Conservation (phyloP, 2,888 invertebrate genomes). For the Vanessa cardui region DNA sequence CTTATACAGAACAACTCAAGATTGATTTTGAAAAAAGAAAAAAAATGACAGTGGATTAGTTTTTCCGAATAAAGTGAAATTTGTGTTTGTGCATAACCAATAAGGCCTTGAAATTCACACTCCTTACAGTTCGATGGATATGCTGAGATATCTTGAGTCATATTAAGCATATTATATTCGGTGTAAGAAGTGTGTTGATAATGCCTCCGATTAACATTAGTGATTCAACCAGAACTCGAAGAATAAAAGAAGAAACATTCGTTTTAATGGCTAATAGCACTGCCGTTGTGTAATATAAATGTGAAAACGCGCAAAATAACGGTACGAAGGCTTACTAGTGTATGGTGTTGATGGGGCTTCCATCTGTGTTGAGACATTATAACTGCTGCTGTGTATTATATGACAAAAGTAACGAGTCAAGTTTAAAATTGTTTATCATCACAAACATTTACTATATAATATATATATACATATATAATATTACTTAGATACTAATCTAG, state of each 20-base stretch:
- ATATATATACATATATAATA: not conserved
- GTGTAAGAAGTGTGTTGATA: not conserved
- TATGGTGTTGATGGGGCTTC: constrained; percentile 31
- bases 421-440: constrained; percentile 24
- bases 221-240: not conserved
- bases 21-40: no score
- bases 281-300: not conserved
- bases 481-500: not conserved
- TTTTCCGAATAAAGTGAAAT: no score
- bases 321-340: not conserved
- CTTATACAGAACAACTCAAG: no score
- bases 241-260: not conserved
- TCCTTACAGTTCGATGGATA: no score
- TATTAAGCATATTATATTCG: not conserved
- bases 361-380: constrained; percentile 15
- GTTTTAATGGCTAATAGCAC: constrained; percentile 2
- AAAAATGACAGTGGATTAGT: no score
- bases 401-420: not conserved
- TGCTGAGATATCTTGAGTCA: not conserved
- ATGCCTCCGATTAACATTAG: not conserved
- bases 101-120: no score
- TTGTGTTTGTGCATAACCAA: no score
- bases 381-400: constrained; percentile 3
- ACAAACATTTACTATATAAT: constrained; percentile 16
- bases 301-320: constrained; percentile 9